Evolutionary conservation across 2,797 vertebrate species (phyloP).

Genomic region (Picus viridis): DNA sequence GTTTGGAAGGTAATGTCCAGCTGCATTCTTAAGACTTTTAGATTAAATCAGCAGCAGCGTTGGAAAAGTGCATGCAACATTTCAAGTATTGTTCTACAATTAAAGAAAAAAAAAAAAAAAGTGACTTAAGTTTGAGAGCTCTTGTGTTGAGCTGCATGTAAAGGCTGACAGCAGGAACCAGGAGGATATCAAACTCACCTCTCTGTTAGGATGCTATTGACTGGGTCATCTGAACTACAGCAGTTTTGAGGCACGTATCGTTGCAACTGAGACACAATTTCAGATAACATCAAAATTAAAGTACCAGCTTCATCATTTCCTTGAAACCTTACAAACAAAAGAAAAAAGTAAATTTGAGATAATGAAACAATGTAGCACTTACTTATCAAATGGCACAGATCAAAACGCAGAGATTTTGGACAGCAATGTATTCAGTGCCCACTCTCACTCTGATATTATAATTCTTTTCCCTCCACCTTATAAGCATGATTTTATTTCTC

Average conservation of each 20-base stretch:
- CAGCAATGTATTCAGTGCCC: neutral
- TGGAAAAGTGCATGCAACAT: neutral
- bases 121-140: neutral
- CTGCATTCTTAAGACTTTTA: neutral
- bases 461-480: neutral
- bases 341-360: neutral
- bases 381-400: neutral
- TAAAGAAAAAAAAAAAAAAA: neutral
- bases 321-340: conserved; percentile 59
- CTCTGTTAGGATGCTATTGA: conserved; percentile 15
- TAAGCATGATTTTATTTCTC: neutral
- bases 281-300: conserved; percentile 22
- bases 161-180: neutral
- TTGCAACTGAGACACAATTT: conserved; percentile 46
- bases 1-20: neutral
- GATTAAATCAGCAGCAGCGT: neutral
- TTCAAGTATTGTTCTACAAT: neutral
- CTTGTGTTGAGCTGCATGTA: neutral
- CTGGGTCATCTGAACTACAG: neutral
- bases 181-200: conserved; percentile 55
- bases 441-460: neutral
- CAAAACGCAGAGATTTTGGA: neutral
- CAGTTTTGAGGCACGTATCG: neutral
- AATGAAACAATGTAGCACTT: neutral
- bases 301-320: neutral